phyloP scores from a whole-genome alignment of 2,797 vertebrate species.

The Heteromormyrus szaboi region DNA sequence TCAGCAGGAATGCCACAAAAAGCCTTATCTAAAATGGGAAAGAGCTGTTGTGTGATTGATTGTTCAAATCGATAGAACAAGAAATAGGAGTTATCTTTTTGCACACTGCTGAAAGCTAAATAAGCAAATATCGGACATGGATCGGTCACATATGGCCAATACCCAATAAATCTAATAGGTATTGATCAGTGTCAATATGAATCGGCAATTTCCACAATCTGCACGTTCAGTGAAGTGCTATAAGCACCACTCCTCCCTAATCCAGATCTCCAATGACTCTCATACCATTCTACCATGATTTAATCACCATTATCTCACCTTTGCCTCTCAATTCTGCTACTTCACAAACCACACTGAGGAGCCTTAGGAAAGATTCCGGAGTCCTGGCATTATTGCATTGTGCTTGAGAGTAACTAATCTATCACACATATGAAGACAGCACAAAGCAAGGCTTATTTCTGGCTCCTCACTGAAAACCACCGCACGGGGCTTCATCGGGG shows the following conservation, averaged over 20 bases:
- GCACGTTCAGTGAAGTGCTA: background rate
- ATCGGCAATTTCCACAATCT: background rate
- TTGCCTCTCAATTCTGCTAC: background rate
- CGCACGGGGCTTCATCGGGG: background rate
- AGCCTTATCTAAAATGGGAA: background rate
- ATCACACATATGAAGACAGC: background rate
- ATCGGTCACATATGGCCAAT: background rate
- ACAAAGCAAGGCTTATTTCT: background rate
- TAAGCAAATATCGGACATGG: background rate
- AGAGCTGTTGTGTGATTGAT: background rate
- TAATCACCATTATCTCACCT: background rate
- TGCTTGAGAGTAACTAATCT: background rate
- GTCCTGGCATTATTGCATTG: background rate
- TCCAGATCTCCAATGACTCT: background rate
- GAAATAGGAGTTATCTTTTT: background rate
- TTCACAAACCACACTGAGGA: background rate
- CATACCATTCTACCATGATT: background rate
- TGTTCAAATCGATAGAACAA: background rate
- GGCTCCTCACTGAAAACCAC: background rate
- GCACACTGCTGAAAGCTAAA: background rate
- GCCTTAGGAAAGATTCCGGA: background rate
- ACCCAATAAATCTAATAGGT: background rate
- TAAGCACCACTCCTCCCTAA: background rate
- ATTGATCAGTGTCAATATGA: background rate
- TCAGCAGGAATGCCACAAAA: background rate